phyloP scores from a whole-genome alignment of 2,797 vertebrate genomes.

The Anas capensis region DNA sequence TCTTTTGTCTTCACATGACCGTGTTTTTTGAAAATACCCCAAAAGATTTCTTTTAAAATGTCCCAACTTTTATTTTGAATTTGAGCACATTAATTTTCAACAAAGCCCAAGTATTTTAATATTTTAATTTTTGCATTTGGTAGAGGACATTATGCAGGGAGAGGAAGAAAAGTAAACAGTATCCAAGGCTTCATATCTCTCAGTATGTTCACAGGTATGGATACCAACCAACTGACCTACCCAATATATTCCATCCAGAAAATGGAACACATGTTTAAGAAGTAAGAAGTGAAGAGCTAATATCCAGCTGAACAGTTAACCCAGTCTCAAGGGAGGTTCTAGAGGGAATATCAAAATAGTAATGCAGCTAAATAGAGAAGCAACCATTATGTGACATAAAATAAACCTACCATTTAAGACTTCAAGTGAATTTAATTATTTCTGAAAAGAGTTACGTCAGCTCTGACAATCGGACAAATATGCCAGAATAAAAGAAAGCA shows the following conservation, averaged over 20 bases:
- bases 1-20: no score
- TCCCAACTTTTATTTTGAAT: not conserved
- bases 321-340: not conserved
- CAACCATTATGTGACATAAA: not conserved
- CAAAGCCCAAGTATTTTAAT: not conserved
- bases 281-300: not conserved
- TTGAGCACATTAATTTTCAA: not conserved
- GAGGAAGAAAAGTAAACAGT: no score
- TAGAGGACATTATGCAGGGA: not conserved
- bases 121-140: not conserved
- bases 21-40: not conserved
- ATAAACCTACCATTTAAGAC: not conserved
- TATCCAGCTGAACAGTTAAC: not conserved
- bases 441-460: not conserved
- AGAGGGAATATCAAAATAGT: not conserved
- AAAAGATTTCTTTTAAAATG: not conserved
- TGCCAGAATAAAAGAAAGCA: not conserved
- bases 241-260: not conserved
- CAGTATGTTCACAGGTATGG: rapidly evolving
- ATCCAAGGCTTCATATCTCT: not conserved
- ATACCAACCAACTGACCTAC: not conserved
- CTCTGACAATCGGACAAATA: not conserved
- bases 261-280: not conserved
- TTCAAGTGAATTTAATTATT: not conserved
- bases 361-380: not conserved